Percentiles rank a stretch among this genome's conserved stretches.
Evolutionary conservation across 2,797 vertebrate genomes (phyloP).

Genomic region (Staurois parvus): DNA sequence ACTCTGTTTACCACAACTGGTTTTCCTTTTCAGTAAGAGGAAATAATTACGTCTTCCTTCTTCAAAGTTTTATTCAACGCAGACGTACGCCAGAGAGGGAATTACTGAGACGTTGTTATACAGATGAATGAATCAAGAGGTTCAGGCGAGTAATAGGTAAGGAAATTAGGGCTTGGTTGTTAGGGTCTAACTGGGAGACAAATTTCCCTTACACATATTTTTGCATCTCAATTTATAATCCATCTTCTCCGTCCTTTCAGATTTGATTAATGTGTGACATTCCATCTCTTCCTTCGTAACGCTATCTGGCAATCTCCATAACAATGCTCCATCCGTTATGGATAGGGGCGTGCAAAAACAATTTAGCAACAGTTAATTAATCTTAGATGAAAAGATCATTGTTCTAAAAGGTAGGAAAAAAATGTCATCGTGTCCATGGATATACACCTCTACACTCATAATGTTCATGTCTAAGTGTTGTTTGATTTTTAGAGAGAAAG

Average conservation of each 20-base stretch:
- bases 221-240: constrained; percentile 54
- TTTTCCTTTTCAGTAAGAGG: not conserved
- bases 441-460: constrained; percentile 13
- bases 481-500: too few species aligned
- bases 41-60: not conserved
- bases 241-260: constrained; percentile 51
- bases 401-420: not conserved
- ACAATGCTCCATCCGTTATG: constrained; percentile 36
- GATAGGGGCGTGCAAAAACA: constrained; percentile 5
- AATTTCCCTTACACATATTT: constrained; percentile 32
- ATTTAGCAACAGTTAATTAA: constrained; percentile 31
- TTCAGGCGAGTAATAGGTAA: not conserved
- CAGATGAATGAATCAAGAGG: not conserved
- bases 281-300: constrained; percentile 5
- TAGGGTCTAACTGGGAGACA: not conserved
- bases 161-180: constrained; percentile 4
- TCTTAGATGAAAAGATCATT: constrained; percentile 12
- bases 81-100: not conserved
- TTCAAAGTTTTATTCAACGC: not conserved
- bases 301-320: constrained; percentile 55
- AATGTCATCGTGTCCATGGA: not conserved
- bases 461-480: not conserved
- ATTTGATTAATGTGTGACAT: constrained; percentile 53
- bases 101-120: not conserved
- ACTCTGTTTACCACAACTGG: too few species aligned